Percentiles rank a stretch among this genome's conserved stretches.
These are phyloP conservation scores for Lagocephalus sceleratus DNA, from an alignment of 2,797 vertebrate genomes.

Conservation along the genomic window DNA sequence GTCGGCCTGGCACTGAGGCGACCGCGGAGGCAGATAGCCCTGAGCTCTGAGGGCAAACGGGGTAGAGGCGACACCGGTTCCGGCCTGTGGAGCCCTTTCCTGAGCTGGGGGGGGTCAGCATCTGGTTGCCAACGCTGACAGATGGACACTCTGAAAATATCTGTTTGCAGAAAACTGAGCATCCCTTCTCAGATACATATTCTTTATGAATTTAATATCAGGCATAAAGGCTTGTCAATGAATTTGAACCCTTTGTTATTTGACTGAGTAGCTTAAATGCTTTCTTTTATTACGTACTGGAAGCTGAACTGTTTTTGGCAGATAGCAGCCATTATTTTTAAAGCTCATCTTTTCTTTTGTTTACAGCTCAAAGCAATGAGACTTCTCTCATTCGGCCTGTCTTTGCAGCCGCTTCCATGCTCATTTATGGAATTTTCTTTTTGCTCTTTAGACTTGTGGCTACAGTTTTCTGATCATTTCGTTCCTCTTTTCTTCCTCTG, in stretches of 20 bases:
- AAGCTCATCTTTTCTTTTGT: background rate
- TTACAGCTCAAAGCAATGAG: background rate
- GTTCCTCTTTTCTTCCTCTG: no score
- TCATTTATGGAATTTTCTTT: no score
- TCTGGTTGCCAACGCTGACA: conserved; percentile 49
- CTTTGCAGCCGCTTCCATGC: no score
- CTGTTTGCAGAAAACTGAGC: conserved; percentile 12
- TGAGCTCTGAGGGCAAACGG: conserved; percentile 35
- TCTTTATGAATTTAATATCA: no score
- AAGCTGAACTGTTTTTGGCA: background rate
- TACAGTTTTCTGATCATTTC: no score
- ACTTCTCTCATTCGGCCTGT: no score
- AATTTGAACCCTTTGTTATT: no score
- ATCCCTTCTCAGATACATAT: conserved; percentile 5
- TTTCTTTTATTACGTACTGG: background rate
- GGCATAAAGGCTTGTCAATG: no score
- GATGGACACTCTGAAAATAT: conserved; percentile 43
- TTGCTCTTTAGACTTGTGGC: no score
- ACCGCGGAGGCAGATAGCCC: conserved; percentile 30
- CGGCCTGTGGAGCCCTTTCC: conserved; percentile 41
- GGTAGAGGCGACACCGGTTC: conserved; percentile 30
- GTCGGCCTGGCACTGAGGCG: conserved; percentile 60
- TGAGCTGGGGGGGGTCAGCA: conserved; percentile 46
- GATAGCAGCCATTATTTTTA: background rate
- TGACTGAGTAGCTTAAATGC: background rate